Conservation (phyloP, 2,888 invertebrate species). For the Trissolcus brochymenae region DNA sequence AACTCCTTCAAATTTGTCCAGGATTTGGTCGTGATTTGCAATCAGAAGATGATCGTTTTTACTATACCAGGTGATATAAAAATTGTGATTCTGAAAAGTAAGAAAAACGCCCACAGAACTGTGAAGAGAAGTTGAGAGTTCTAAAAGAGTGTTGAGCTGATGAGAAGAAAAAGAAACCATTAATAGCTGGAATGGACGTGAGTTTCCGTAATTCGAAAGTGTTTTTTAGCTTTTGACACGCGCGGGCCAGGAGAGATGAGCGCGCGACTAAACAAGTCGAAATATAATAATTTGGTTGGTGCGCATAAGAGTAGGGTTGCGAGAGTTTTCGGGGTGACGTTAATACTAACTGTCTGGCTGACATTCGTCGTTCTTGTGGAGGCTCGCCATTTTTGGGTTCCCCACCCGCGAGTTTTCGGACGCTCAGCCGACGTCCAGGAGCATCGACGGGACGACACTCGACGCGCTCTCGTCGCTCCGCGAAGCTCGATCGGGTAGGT, state of each 20-base stretch:
- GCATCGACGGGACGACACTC: slow-evolving; percentile 66
- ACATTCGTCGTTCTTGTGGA: slow-evolving; percentile 61
- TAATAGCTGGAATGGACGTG: too few species aligned
- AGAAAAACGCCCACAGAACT: too few species aligned
- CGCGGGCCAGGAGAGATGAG: slow-evolving; percentile 2
- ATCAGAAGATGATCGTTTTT: too few species aligned
- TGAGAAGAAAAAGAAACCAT: too few species aligned
- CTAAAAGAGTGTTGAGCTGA: too few species aligned
- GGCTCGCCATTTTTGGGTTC: slow-evolving; percentile 76
- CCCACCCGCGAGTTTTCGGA: slow-evolving; percentile 69
- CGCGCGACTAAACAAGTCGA: slow-evolving; percentile 39
- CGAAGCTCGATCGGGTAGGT: slow-evolving; percentile 74
- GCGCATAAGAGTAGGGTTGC: slow-evolving; percentile 45
- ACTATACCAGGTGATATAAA: too few species aligned
- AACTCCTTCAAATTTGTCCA: too few species aligned
- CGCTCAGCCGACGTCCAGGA: slow-evolving; percentile 58
- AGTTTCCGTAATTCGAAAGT: too few species aligned
- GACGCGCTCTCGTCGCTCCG: slow-evolving; percentile 73
- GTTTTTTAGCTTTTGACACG: too few species aligned
- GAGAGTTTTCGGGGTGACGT: slow-evolving; percentile 41
- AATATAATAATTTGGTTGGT: slow-evolving; percentile 41
- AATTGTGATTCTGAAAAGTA: too few species aligned
- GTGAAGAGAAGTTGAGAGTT: too few species aligned
- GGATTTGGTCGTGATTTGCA: too few species aligned
- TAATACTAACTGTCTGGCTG: slow-evolving; percentile 48